Evolutionary conservation across 2,888 invertebrate species (phyloP).

Genomic region (Bombylius major): DNA sequence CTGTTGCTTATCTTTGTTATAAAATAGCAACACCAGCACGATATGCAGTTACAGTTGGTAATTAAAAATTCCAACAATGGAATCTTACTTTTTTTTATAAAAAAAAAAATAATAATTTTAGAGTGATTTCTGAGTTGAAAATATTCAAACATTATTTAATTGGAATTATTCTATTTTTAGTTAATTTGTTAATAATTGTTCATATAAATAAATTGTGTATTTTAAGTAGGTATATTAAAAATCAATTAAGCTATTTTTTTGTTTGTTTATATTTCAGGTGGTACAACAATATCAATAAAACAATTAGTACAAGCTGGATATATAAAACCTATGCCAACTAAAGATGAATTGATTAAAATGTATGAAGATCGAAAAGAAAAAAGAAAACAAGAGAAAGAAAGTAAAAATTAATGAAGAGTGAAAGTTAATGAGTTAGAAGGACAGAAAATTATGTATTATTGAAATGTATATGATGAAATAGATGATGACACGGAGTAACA

Average conservation of each 20-base stretch:
- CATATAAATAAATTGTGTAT: too few species aligned
- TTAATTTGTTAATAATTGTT: too few species aligned
- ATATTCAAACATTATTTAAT: neutral
- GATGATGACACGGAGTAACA: too few species aligned
- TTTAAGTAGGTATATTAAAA: too few species aligned
- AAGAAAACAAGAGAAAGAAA: neutral
- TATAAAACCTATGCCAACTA: conserved; percentile 69
- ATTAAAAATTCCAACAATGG: conserved; percentile 17
- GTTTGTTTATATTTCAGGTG: conserved; percentile 42
- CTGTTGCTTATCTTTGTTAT: conserved; percentile 82
- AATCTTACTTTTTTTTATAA: neutral
- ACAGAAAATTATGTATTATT: too few species aligned
- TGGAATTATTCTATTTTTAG: too few species aligned
- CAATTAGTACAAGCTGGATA: conserved; percentile 67
- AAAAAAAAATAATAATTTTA: neutral
- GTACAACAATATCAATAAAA: conserved; percentile 74
- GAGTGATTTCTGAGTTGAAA: neutral
- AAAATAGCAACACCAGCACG: conserved; percentile 84
- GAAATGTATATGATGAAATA: too few species aligned
- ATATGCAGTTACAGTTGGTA: conserved; percentile 85
- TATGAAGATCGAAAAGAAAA: conserved; percentile 40
- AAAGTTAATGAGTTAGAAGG: neutral
- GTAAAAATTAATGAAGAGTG: neutral
- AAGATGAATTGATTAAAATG: conserved; percentile 47
- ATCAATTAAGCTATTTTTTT: neutral